Evolutionary conservation across 1,140 invertebrate species (phyloP), one percentile per base, ranked within the genome.

Genomic region (Drepana arcuata): DNA sequence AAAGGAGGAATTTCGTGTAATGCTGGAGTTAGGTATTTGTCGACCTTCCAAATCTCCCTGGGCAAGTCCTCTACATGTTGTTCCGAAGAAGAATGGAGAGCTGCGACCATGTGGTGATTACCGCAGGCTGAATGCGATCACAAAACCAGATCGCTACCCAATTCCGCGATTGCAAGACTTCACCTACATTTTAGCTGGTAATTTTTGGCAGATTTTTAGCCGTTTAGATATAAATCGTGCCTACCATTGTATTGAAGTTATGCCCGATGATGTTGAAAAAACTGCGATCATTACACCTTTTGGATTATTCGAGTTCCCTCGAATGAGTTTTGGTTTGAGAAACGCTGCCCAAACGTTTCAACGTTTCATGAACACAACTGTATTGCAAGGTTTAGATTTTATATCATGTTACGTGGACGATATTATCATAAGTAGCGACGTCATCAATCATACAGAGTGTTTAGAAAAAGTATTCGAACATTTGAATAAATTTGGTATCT

Each of bases 91-190:
- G 16, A 46, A 61, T 38, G 74, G 67, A 1, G 37, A 54, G 0
- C 68, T 50, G 44, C 32, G 77, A 7, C 45, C 60, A 1, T 70
- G 62, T 45, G 66, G 72, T 2, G 80, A 85, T 37, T 86, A 75
- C 35, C 41, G 69, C 11, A 30, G 34, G 5, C 31, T 85, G 0
- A 85, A 85, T 42, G 30, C 44, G 1, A 12, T 48, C 4, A 84
- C 75, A 4, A 31, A 51, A 1, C 46, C 58, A 1, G 71, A 83
- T 39, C 13, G 51, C 1, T 79, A 67, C 34, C 63, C 63, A 7
- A 34, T 74, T 1, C 60, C 18, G 9, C 18, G 18, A 21, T 21
- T 21, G 9, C 18, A 21, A 21, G 9, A 21, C 9, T 21, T 21
- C 9, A 21, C 18, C 4, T 21, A 21, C 9, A 4, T 21, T 21